These are phyloP conservation scores for Drosophila fulvimacula DNA, from an alignment of 2,888 invertebrate genomes.

Conservation along the genomic window DNA sequence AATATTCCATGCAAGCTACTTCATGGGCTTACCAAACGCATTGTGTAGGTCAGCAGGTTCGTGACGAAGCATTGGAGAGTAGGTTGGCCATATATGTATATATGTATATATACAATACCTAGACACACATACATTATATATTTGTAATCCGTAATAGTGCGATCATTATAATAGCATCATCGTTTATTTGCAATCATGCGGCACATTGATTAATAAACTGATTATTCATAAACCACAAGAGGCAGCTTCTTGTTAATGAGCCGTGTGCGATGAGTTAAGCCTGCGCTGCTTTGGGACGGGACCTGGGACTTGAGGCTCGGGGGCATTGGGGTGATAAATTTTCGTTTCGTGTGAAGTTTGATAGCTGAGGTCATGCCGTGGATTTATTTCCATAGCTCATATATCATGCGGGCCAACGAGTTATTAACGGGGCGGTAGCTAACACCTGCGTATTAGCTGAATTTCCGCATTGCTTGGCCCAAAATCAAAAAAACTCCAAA, in stretches of 20 bases:
- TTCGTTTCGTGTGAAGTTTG: slow-evolving; percentile 76
- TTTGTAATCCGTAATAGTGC: slow-evolving; percentile 67
- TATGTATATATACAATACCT: not conserved
- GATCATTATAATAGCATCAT: slow-evolving; percentile 77
- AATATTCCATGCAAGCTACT: not conserved
- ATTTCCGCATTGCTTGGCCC: slow-evolving; percentile 69
- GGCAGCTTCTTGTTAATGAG: slow-evolving; percentile 79
- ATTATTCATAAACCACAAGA: slow-evolving; percentile 77
- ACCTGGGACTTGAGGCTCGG: not conserved
- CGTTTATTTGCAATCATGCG: slow-evolving; percentile 75
- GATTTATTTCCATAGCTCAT: slow-evolving; percentile 77
- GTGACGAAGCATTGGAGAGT: slow-evolving; percentile 21
- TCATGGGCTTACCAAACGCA: slow-evolving; percentile 4
- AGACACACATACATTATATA: not conserved
- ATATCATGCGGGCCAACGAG: slow-evolving; percentile 64
- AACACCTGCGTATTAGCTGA: slow-evolving; percentile 74
- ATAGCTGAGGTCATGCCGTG: slow-evolving; percentile 77
- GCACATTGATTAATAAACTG: slow-evolving; percentile 76
- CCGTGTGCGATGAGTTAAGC: slow-evolving; percentile 58
- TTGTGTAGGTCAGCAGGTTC: slow-evolving; percentile 24
- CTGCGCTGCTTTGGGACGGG: slow-evolving; percentile 37
- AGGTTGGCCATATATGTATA: slow-evolving; percentile 19
- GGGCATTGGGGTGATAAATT: slow-evolving; percentile 52
- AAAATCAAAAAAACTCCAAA: slow-evolving; percentile 4
- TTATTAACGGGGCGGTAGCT: slow-evolving; percentile 73